phyloP scores from a whole-genome alignment of 2,113 vertebrate species.

The Lampris megalopsis region DNA sequence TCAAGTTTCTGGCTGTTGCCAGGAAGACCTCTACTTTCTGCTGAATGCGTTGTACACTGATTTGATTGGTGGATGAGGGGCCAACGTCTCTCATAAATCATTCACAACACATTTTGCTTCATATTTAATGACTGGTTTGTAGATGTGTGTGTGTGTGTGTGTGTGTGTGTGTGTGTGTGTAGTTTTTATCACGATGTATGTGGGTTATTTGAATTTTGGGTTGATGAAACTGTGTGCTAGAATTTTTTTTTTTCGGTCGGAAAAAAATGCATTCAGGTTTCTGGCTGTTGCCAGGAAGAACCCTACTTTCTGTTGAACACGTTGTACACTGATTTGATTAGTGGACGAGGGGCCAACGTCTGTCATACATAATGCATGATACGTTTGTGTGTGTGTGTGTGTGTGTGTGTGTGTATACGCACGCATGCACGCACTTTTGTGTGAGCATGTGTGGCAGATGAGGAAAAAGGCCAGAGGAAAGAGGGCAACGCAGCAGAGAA shows the following conservation, averaged over 20 bases:
- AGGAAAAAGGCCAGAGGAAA: background rate
- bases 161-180: conserved; percentile 15
- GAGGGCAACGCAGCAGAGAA: background rate
- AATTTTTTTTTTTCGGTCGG: no score
- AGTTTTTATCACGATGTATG: background rate
- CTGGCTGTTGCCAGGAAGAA: no score
- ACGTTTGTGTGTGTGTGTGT: background rate
- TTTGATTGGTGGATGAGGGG: background rate
- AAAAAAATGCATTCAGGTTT: no score
- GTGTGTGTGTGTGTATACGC: conserved; percentile 5
- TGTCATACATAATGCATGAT: background rate
- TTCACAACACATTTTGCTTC: background rate
- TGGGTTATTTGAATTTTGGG: no score
- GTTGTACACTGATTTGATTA: background rate
- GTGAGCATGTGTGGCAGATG: background rate
- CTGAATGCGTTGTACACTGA: background rate
- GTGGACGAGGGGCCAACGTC: background rate
- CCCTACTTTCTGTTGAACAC: no score
- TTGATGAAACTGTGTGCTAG: no score
- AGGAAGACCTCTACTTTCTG: no score
- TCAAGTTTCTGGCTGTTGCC: no score
- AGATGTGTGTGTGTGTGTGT: background rate
- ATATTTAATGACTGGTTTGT: no score
- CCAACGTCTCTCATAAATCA: background rate
- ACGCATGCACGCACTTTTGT: background rate